These are phyloP conservation scores for Malurus cyaneus DNA, from an alignment of 2,113 vertebrate genomes.

Conservation along the genomic window DNA sequence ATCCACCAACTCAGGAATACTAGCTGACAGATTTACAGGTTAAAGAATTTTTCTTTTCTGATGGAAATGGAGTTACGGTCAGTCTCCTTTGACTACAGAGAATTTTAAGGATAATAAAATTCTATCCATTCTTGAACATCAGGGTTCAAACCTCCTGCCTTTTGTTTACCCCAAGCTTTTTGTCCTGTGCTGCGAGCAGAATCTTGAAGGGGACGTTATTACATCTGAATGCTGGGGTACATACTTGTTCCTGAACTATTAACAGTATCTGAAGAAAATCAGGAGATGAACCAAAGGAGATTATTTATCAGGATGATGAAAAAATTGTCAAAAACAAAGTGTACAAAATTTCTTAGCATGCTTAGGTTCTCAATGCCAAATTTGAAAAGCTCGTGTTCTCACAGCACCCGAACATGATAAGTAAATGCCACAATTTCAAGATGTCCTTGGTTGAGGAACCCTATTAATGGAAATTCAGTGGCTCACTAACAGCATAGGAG, in stretches of 20 bases:
- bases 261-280: neutral
- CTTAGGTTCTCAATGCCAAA: neutral
- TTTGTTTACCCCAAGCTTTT: neutral
- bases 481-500: neutral
- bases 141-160: neutral
- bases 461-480: neutral
- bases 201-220: neutral
- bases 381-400: neutral
- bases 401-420: neutral
- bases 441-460: neutral
- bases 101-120: neutral
- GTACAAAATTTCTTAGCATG: neutral
- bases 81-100: neutral
- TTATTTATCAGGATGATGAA: neutral
- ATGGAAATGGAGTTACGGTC: neutral
- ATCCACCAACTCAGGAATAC: neutral
- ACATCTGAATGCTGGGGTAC: neutral
- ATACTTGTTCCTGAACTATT: neutral
- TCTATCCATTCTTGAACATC: neutral
- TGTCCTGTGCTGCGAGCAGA: neutral
- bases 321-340: neutral
- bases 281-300: neutral
- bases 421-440: neutral
- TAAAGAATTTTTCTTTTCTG: neutral
- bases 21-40: neutral